Conservation (phyloP, 2,797 vertebrate genomes). For the Hemitrygon akajei region DNA sequence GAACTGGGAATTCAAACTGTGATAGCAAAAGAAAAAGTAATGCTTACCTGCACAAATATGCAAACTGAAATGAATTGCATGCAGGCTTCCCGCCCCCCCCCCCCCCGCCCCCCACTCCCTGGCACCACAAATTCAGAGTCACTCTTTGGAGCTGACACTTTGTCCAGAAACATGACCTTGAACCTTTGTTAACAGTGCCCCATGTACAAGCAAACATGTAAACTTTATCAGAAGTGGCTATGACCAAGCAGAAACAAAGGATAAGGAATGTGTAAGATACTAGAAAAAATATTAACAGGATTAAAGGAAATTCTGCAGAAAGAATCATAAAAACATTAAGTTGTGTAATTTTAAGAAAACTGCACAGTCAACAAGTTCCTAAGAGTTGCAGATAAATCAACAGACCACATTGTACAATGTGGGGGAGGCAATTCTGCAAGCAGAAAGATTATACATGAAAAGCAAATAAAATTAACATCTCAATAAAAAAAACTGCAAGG, state of each 20-base stretch:
- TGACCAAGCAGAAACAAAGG: neutral
- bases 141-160: neutral
- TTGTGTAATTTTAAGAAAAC: neutral
- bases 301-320: neutral
- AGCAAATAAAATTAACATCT: neutral
- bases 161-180: neutral
- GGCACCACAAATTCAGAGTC: neutral
- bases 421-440: neutral
- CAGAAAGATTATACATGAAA: neutral
- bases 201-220: neutral
- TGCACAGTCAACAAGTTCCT: neutral
- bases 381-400: neutral
- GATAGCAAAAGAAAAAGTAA: neutral
- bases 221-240: neutral
- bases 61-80: neutral
- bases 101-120: neutral
- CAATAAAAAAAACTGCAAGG: neutral
- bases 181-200: too few species aligned
- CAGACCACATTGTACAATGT: neutral
- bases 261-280: neutral
- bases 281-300: neutral
- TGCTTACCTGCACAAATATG: neutral
- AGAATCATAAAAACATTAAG: neutral
- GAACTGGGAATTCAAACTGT: neutral
- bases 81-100: neutral